These are phyloP conservation scores for Oxyruncus cristatus DNA, from an alignment of 2,113 vertebrate genomes.

Conservation along the genomic window DNA sequence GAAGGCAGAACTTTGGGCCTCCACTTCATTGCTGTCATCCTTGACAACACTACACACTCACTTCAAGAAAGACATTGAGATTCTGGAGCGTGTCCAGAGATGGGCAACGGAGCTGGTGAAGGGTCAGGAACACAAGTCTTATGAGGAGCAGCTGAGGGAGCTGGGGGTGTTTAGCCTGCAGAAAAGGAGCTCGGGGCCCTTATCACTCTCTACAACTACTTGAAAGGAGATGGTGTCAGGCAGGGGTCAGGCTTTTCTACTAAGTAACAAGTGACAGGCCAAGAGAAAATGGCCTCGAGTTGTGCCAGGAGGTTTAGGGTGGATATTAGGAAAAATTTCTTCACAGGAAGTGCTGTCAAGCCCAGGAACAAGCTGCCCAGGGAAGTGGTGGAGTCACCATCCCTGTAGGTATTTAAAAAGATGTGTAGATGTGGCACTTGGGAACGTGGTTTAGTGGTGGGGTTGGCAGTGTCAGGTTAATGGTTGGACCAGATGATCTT, in stretches of 20 bases:
- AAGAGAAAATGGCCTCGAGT: neutral
- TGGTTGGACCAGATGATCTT: neutral
- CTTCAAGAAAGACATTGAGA: neutral
- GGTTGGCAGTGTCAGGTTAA: neutral
- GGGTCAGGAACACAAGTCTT: neutral
- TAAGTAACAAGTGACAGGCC: neutral
- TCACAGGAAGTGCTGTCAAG: neutral
- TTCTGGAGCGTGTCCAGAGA: neutral
- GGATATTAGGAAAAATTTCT: no score
- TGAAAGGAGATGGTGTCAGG: neutral
- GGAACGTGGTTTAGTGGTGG: neutral
- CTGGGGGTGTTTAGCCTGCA: neutral
- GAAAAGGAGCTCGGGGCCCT: neutral
- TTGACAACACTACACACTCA: neutral
- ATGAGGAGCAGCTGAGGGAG: neutral
- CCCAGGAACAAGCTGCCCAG: neutral
- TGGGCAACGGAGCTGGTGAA: neutral
- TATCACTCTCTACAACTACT: neutral
- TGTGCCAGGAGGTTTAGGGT: neutral
- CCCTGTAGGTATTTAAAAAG: neutral
- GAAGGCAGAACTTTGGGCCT: accelerated
- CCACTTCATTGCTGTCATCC: neutral
- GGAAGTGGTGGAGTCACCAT: neutral
- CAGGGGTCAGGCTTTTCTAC: neutral
- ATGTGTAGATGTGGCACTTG: neutral